These are phyloP conservation scores for Arge pagana DNA, from an alignment of 2,888 invertebrate species.

Conservation along the genomic window DNA sequence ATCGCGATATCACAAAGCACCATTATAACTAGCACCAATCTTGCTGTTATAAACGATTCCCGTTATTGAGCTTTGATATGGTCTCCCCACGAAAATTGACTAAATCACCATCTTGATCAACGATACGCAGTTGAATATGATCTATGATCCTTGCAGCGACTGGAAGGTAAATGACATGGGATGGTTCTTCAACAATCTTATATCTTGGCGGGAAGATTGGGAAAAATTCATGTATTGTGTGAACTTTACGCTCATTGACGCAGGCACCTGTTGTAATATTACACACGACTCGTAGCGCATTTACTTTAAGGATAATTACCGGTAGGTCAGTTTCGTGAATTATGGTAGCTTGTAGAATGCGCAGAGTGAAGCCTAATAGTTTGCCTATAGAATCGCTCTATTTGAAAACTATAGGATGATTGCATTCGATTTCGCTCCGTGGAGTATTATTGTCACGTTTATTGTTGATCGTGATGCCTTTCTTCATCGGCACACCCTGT, in stretches of 20 bases:
- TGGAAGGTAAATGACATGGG: slow-evolving; percentile 47
- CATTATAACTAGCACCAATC: too few species aligned
- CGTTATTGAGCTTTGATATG: too few species aligned
- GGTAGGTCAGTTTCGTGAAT: slow-evolving; percentile 40
- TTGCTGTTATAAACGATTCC: too few species aligned
- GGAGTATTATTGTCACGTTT: slow-evolving; percentile 39
- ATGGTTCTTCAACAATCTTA: slow-evolving; percentile 44
- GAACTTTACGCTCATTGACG: slow-evolving; percentile 37
- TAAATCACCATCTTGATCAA: too few species aligned
- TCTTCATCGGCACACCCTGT: too few species aligned
- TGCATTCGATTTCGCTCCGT: slow-evolving; percentile 33
- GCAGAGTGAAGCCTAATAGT: slow-evolving; percentile 38
- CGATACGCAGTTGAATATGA: too few species aligned
- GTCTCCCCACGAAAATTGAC: too few species aligned
- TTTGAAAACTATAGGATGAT: slow-evolving; percentile 28
- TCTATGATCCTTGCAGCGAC: too few species aligned
- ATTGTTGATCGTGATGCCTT: slow-evolving; percentile 12
- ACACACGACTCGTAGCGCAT: slow-evolving; percentile 39
- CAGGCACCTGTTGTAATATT: slow-evolving; percentile 45
- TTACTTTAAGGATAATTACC: slow-evolving; percentile 44
- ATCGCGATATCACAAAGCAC: too few species aligned
- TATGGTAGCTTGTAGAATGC: slow-evolving; percentile 25
- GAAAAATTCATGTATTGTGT: slow-evolving; percentile 50
- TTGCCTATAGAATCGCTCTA: slow-evolving; percentile 30
- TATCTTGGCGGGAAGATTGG: slow-evolving; percentile 42